phyloP scores from a whole-genome alignment of 2,797 vertebrate species.

The Pangasius djambal region DNA sequence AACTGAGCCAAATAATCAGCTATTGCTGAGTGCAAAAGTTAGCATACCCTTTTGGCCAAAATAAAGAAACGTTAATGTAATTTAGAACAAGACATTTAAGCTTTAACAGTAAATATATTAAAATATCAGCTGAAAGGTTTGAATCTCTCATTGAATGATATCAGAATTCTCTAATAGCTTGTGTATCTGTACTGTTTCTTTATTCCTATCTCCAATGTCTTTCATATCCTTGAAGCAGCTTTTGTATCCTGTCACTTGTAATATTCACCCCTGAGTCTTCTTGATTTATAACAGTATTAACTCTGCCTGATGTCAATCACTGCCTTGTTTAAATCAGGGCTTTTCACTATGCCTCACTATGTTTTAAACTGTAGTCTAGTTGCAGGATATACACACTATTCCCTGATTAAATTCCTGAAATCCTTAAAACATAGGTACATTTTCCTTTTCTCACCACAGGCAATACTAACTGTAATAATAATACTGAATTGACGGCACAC shows the following conservation, averaged over 20 bases:
- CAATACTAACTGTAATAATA: not conserved
- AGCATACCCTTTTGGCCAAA: not conserved
- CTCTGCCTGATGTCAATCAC: not conserved
- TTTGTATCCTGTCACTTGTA: not conserved
- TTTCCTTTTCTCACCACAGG: not conserved
- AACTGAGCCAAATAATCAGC: not conserved
- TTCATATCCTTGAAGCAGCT: not conserved
- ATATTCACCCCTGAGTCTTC: not conserved
- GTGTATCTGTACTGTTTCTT: not conserved
- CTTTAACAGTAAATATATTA: not conserved
- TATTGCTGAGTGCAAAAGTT: not conserved
- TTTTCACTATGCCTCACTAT: not conserved
- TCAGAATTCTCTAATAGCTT: not conserved
- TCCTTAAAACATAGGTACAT: not conserved
- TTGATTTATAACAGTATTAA: not conserved
- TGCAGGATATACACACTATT: not conserved
- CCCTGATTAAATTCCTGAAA: not conserved
- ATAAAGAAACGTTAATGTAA: not conserved
- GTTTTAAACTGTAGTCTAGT: not conserved
- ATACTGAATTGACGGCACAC: not conserved
- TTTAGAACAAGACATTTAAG: too few species aligned
- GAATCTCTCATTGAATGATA: not conserved
- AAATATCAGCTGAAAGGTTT: not conserved
- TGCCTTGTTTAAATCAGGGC: not conserved
- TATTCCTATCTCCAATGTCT: not conserved